Evolutionary conservation across 2,888 invertebrate species (phyloP).

Genomic region (Exocentrus adspersus): DNA sequence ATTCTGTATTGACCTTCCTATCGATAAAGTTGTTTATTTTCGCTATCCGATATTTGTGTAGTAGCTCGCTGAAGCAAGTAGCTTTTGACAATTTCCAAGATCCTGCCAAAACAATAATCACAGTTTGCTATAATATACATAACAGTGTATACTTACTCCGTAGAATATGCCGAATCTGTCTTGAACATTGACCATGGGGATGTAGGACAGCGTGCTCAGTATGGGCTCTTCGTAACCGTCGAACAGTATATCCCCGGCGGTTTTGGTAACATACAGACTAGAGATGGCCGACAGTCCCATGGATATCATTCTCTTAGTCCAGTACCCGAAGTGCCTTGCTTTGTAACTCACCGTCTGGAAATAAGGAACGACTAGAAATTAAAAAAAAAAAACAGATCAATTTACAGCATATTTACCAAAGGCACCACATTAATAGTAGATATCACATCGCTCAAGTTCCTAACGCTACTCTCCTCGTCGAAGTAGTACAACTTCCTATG

Average conservation of each 20-base stretch:
- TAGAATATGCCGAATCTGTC: slow-evolving; percentile 91
- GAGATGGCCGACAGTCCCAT: slow-evolving; percentile 54
- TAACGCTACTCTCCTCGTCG: slow-evolving; percentile 72
- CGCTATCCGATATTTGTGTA: background rate
- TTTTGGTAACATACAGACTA: slow-evolving; percentile 69
- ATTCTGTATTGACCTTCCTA: background rate
- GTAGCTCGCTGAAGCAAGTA: no score
- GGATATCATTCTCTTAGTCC: slow-evolving; percentile 70
- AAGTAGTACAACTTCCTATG: slow-evolving; percentile 76
- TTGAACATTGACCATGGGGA: slow-evolving; percentile 70
- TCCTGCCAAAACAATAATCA: background rate
- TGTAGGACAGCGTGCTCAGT: slow-evolving; percentile 71
- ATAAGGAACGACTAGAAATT: no score
- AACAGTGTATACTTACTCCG: slow-evolving; percentile 67
- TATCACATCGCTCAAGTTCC: slow-evolving; percentile 75
- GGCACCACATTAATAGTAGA: slow-evolving; percentile 82
- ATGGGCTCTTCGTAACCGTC: slow-evolving; percentile 82
- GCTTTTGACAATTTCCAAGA: no score
- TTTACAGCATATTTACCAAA: slow-evolving; percentile 73
- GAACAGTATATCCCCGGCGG: slow-evolving; percentile 77
- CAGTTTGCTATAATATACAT: background rate
- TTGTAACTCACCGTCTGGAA: slow-evolving; percentile 71
- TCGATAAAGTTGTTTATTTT: background rate
- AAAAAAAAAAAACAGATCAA: background rate
- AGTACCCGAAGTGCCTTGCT: slow-evolving; percentile 67